A percentile compares a stretch with the other conserved stretches of the same genome.
phyloP scores from a whole-genome alignment of 2,888 invertebrate species.

The Pimpla rufipes region DNA sequence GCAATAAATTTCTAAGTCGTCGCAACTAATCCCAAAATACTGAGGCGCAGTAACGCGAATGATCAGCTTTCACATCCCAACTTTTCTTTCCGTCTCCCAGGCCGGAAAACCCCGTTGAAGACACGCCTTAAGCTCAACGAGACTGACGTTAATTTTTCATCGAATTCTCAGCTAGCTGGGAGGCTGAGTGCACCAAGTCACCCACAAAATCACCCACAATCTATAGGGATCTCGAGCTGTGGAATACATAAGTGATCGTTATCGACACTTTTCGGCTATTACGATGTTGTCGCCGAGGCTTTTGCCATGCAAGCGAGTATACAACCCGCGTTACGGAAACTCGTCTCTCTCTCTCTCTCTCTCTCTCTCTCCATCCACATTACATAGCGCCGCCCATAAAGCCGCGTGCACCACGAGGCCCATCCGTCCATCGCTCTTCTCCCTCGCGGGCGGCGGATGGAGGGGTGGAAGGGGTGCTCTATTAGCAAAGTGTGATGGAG shows the following conservation, averaged over 20 bases:
- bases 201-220: conserved; percentile 12
- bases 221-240: neutral
- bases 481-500: conserved; percentile 86
- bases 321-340: conserved; percentile 14
- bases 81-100: no score
- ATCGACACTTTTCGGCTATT: conserved; percentile 77
- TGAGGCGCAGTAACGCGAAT: no score
- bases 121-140: conserved; percentile 46
- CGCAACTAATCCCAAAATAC: no score
- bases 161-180: conserved; percentile 51
- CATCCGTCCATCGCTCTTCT: conserved; percentile 78
- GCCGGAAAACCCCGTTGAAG: conserved; percentile 31
- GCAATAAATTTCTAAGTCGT: no score
- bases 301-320: conserved; percentile 29
- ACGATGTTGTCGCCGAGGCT: conserved; percentile 61
- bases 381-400: conserved; percentile 76
- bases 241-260: conserved; percentile 65
- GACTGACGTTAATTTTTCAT: conserved; percentile 67
- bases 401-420: conserved; percentile 73
- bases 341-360: neutral
- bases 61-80: no score
- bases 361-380: conserved; percentile 44
- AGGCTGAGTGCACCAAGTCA: conserved; percentile 37
- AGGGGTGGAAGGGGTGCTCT: conserved; percentile 83
- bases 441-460: conserved; percentile 83